Evolutionary conservation across 2,888 invertebrate genomes (phyloP).

Genomic region (Euplexia lucipara): DNA sequence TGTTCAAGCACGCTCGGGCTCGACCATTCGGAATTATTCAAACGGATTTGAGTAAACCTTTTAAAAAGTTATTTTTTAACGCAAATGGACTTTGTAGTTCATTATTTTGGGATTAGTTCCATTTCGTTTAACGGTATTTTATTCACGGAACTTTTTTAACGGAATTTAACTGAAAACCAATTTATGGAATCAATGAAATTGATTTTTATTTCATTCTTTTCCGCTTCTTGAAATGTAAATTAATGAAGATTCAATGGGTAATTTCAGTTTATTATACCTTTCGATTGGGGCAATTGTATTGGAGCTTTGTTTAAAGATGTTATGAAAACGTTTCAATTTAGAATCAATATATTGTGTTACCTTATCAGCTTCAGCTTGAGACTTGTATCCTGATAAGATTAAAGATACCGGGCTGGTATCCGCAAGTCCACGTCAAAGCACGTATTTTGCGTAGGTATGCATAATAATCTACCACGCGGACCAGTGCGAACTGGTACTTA

Average conservation of each 20-base stretch:
- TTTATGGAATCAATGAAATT: constrained; percentile 11
- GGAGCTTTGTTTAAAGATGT: no score
- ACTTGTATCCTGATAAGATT: no score
- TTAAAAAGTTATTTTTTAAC: constrained; percentile 37
- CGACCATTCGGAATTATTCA: constrained; percentile 30
- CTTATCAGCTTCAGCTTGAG: no score
- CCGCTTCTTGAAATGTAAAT: neutral
- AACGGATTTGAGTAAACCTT: constrained; percentile 42
- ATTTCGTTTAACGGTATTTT: constrained; percentile 36
- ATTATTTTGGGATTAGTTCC: constrained; percentile 51
- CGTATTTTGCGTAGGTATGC: no score
- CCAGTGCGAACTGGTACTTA: no score
- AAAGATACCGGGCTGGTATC: no score
- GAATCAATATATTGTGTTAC: no score
- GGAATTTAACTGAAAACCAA: constrained; percentile 22
- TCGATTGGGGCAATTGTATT: no score
- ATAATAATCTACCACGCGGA: no score
- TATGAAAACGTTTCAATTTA: no score
- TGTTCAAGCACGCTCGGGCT: constrained; percentile 5
- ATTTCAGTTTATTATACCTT: no score
- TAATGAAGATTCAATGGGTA: neutral
- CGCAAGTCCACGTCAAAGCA: no score
- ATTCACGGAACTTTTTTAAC: constrained; percentile 19
- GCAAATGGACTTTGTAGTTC: constrained; percentile 19
- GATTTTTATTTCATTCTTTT: constrained; percentile 17